Evolutionary conservation across 2,113 vertebrate species (phyloP).

Genomic region (Apaloderma vittatum): DNA sequence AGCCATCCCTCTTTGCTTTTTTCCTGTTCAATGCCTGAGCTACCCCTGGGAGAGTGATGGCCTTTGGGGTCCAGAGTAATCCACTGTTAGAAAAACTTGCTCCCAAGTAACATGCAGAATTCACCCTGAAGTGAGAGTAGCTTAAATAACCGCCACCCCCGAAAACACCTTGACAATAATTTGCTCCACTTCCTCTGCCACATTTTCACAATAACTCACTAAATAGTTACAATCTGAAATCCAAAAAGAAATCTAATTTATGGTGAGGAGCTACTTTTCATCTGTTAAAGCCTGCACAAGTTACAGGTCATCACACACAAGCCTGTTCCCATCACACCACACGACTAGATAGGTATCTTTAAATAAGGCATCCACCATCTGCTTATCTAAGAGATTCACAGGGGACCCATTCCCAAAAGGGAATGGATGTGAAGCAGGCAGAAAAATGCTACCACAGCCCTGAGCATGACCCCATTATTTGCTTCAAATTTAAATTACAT

Average conservation of each 20-base stretch:
- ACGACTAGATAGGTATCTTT: constrained; percentile 28
- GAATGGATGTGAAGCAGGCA: not conserved
- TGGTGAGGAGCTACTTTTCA: not conserved
- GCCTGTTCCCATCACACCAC: not conserved
- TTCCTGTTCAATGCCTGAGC: not conserved
- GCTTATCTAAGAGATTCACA: constrained; percentile 26
- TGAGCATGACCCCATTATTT: not conserved
- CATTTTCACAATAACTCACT: not conserved
- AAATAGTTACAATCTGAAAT: not conserved
- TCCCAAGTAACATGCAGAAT: not conserved
- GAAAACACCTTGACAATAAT: not conserved
- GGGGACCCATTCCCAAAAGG: not conserved
- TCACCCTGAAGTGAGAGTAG: not conserved
- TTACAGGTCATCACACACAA: constrained; percentile 11
- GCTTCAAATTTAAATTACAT: not conserved
- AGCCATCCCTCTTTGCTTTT: not conserved
- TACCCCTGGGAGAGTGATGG: not conserved
- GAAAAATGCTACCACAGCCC: not conserved
- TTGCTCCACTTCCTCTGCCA: not conserved
- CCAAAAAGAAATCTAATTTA: not conserved
- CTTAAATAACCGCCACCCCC: not conserved
- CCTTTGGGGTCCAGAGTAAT: not conserved
- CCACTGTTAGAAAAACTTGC: not conserved
- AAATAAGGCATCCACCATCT: constrained; percentile 1
- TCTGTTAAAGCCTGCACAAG: constrained; percentile 7